A percentile compares a stretch with the other conserved stretches of the same genome.
Evolutionary conservation across 2,797 vertebrate genomes (phyloP).

Genomic region (Octomys mimax): DNA sequence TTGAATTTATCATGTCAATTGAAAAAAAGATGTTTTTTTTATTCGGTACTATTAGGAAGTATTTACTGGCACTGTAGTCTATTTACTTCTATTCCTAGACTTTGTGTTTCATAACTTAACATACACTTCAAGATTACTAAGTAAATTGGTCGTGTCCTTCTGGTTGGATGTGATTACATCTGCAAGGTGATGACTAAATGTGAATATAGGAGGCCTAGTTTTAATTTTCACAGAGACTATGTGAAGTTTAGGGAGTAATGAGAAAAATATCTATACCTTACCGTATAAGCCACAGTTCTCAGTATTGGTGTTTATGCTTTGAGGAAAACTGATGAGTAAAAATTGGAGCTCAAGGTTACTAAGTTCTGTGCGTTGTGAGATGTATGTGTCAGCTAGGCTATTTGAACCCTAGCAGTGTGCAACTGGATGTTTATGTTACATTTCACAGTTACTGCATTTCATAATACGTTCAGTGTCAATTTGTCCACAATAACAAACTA

Average conservation of each 20-base stretch:
- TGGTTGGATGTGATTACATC: constrained; percentile 27
- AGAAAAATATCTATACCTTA: constrained; percentile 9
- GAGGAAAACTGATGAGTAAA: constrained; percentile 4
- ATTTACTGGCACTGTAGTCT: constrained; percentile 27
- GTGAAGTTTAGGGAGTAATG: constrained; percentile 4
- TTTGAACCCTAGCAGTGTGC: constrained; percentile 33
- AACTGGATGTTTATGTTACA: constrained; percentile 22
- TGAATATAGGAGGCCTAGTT: not conserved
- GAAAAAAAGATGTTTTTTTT: constrained; percentile 38
- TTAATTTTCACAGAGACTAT: constrained; percentile 37
- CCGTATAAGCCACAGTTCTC: not conserved
- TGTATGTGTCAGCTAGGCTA: not conserved
- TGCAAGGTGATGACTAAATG: constrained; percentile 27
- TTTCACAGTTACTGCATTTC: constrained; percentile 48
- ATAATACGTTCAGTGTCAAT: constrained; percentile 23
- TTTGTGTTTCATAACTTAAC: constrained; percentile 37
- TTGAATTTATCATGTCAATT: constrained; percentile 21
- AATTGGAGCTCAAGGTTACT: not conserved
- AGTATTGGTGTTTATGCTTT: not conserved
- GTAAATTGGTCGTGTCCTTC: constrained; percentile 30
- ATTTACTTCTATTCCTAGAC: constrained; percentile 33
- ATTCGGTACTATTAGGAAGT: constrained; percentile 35
- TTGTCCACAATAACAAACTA: constrained; percentile 59
- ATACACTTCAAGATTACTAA: not conserved
- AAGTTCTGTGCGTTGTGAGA: constrained; percentile 50